phyloP scores from a whole-genome alignment of 2,797 vertebrate genomes.

The Argentina silus region DNA sequence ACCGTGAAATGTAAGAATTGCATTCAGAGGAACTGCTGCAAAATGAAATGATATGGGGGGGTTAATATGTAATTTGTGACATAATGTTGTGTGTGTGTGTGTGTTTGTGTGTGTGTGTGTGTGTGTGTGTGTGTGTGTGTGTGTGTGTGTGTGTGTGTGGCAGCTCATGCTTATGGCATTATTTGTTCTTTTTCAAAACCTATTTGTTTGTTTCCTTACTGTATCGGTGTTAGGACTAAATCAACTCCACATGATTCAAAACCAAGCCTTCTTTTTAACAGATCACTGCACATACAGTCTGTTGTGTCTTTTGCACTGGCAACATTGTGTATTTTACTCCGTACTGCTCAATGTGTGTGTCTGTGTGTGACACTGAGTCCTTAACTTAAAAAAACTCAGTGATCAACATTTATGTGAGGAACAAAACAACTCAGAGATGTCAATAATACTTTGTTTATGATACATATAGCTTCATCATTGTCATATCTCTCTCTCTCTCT shows the following conservation, averaged over 20 bases:
- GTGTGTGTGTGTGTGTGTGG: constrained; percentile 16
- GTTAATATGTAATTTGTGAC: constrained; percentile 11
- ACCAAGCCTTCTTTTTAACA: no score
- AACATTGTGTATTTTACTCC: neutral
- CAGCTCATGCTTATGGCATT: neutral
- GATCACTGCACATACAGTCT: no score
- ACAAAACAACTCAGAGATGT: constrained; percentile 44
- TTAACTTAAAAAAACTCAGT: neutral
- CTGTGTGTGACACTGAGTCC: neutral
- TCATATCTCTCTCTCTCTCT: neutral
- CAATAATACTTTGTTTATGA: constrained; percentile 53
- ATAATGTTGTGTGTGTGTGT: neutral
- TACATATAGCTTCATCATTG: neutral
- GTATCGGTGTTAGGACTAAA: no score
- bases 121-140: constrained; percentile 8
- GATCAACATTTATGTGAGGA: constrained; percentile 18
- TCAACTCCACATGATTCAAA: no score
- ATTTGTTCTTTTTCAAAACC: no score
- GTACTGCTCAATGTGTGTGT: neutral
- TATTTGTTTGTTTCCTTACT: no score
- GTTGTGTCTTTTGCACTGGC: no score
- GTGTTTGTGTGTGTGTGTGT: neutral
- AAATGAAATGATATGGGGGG: constrained; percentile 47
- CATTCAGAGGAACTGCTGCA: constrained; percentile 58
- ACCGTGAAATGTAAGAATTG: constrained; percentile 64